Conservation (phyloP, 1,140 invertebrate genomes). For the Sycobia sp. region DNA sequence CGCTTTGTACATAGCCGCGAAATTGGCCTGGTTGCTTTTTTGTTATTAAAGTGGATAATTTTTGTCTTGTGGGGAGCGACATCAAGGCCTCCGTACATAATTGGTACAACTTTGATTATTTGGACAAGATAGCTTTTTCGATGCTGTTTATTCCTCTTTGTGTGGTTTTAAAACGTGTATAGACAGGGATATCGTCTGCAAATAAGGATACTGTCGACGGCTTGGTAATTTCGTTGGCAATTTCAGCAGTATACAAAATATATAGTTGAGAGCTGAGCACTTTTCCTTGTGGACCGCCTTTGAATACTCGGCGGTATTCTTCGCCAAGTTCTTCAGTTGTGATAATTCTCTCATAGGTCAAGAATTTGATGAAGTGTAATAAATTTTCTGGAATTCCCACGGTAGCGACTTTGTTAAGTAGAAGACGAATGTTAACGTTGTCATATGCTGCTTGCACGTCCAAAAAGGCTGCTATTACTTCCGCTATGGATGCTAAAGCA, state of each 20-base stretch:
- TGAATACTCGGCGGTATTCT: not conserved
- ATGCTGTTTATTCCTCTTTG: not conserved
- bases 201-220: not conserved
- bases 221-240: not conserved
- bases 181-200: not conserved
- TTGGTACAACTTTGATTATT: not conserved
- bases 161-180: not conserved
- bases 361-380: not conserved
- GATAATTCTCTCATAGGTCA: not conserved
- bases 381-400: not conserved
- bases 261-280: conserved; percentile 2
- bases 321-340: not conserved
- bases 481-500: not conserved
- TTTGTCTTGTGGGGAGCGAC: not conserved
- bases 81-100: not conserved
- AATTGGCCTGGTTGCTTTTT: too few relatives aligned
- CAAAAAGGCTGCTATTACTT: conserved; percentile 8
- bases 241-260: not conserved
- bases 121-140: not conserved
- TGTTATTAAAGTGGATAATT: not conserved
- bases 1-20: too few relatives aligned
- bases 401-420: conserved; percentile 10
- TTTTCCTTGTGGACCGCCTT: conserved; percentile 7
- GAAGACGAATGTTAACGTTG: conserved; percentile 27
- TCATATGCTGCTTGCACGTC: conserved; percentile 27